These are phyloP conservation scores for Tricholaema leucomelas DNA, from an alignment of 2,113 vertebrate genomes.

Conservation along the genomic window DNA sequence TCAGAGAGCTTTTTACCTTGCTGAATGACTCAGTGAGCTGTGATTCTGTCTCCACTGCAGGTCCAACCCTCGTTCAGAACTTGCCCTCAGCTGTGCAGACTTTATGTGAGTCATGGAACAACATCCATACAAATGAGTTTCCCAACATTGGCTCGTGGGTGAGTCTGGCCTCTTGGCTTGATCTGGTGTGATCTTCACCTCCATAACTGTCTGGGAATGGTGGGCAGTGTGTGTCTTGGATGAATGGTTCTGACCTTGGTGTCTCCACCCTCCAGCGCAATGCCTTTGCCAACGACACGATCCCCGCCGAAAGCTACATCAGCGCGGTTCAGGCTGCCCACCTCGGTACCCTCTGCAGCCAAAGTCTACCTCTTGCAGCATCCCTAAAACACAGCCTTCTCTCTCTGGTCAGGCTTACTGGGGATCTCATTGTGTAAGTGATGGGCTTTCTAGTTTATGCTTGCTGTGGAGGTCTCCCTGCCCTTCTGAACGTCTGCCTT, in stretches of 20 bases:
- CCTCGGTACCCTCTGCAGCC: conserved; percentile 91
- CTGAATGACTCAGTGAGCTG: not conserved
- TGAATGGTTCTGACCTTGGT: not conserved
- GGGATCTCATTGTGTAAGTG: conserved; percentile 96
- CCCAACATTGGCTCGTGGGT: conserved; percentile 98
- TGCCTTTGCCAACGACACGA: conserved; percentile 96
- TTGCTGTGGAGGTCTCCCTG: no score
- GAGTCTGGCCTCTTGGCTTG: conserved; percentile 28
- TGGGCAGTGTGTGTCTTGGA: not conserved
- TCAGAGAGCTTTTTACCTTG: no score
- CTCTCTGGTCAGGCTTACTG: conserved; percentile 93
- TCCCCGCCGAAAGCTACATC: conserved; percentile 97
- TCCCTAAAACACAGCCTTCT: conserved; percentile 95
- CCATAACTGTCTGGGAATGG: not conserved
- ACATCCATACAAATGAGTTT: conserved; percentile 95
- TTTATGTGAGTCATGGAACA: conserved; percentile 94
- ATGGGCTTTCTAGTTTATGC: accelerated
- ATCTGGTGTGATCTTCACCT: not conserved
- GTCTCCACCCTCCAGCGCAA: conserved; percentile 82
- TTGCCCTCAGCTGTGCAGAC: conserved; percentile 90
- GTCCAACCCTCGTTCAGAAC: conserved; percentile 89
- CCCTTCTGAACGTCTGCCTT: no score
- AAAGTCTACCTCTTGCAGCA: conserved; percentile 90
- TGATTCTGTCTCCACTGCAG: conserved; percentile 61
- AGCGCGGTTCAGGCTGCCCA: conserved; percentile 96